Base-by-base conservation (phyloP, 2,113 vertebrate species). In the Silurus glanis region DNA sequence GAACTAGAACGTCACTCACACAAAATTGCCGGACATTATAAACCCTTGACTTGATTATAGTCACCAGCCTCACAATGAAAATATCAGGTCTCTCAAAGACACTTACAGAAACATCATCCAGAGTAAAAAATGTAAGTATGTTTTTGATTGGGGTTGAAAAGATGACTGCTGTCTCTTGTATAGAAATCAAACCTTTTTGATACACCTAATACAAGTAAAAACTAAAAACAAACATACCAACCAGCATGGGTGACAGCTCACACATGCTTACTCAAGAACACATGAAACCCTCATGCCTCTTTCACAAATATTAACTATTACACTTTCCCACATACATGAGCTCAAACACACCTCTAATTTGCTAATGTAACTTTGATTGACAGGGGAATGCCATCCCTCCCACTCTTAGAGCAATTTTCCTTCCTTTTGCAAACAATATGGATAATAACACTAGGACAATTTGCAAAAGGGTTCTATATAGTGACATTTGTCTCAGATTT, bases 1-100 rank as follows among this genome's bases (percentile, higher is more conserved):
- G 72, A 76, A 88, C 87, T 49, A 61, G 76, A 85, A 79, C 69
- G 8, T 74, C 75, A 53, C 56, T 80, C 37, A 87, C 12, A 69
- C 74, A n/a, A 84, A 71, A 87, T 14, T 53, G 61, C 61, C 17
- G 25, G 85, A 61, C 66, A 19, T 64, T 85, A 78, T 21, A 78
- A 64, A 47, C 53, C 37, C 71, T 64, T 56, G 25, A 76, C 71
- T 62, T 59, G 62, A 64, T 85, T 83, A 83, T 6, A 71, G 51
- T 55, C 81, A 55, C 81, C 56, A 37, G 56, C 17, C 45, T 80
- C 28, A 58, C 76, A 80, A 59, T 59, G 53, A 37, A 6, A 37
- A 71, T 45, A 37, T 28, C 4, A 45, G 0, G 7, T 47, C 21
- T 74, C 74, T 53, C 6, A 16, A 8, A 56, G 14, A 37, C 14